phyloP scores from a whole-genome alignment of 2,113 vertebrate species.

The Cisticola juncidis region DNA sequence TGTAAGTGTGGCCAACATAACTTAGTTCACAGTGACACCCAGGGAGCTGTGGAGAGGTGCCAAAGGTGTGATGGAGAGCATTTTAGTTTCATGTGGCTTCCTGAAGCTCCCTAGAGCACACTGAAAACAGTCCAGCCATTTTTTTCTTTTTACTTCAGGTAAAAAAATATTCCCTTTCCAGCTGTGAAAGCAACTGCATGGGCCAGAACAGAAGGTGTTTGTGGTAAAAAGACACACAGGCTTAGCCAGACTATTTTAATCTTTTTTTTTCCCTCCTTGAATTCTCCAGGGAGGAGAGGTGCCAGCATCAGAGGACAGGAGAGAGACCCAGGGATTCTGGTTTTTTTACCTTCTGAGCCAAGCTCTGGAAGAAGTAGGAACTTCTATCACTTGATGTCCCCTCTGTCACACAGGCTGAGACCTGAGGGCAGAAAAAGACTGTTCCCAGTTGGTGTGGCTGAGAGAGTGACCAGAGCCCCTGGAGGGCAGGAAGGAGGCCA shows the following conservation, averaged over 20 bases:
- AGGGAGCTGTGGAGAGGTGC: not conserved
- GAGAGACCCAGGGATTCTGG: not conserved
- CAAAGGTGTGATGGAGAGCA: not conserved
- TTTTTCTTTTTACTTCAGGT: slow-evolving; percentile 5
- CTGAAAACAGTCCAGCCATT: not conserved
- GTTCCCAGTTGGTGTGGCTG: not conserved
- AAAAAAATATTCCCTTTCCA: slow-evolving; percentile 31
- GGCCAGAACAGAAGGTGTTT: slow-evolving; percentile 62
- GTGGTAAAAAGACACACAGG: not conserved
- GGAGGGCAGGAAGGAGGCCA: not conserved
- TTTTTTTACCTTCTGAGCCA: not conserved
- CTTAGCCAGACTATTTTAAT: not conserved
- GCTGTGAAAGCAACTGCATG: slow-evolving; percentile 49
- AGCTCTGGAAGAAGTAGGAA: not conserved
- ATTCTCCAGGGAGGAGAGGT: not conserved
- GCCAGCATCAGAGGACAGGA: not conserved
- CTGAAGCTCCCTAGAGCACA: slow-evolving; percentile 8
- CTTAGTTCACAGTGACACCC: slow-evolving; percentile 9
- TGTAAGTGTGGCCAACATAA: not conserved
- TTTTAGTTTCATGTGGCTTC: slow-evolving; percentile 48
- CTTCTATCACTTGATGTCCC: not conserved
- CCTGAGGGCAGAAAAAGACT: not conserved
- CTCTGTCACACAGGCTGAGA: not conserved
- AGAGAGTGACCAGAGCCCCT: not conserved
- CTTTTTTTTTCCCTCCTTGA: not conserved